Evolutionary conservation across 2,888 invertebrate genomes (phyloP), one percentile per base, ranked within the genome.

Genomic region (Rosalia funebris): DNA sequence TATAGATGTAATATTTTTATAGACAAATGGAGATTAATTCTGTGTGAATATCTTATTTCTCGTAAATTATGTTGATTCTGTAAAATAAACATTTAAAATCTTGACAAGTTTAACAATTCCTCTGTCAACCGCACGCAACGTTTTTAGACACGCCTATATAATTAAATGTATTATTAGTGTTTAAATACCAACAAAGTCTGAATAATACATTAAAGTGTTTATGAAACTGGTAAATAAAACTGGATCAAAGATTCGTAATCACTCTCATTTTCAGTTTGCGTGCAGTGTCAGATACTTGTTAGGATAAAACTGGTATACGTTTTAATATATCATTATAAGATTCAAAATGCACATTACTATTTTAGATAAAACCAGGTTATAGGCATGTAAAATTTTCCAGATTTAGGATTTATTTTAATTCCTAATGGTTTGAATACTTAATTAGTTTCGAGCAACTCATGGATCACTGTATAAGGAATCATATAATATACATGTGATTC

Each of bases 201-300:
- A 62, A 62, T 65, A 63, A 63, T 63, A 53, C 53, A 60, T 61
- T 58, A 60, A 60, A 65, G 57, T 56, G 55, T 50, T n/a, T 63
- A 46, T 59, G 57, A 58, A 62, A 53, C 56, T 59, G 59, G 53
- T 59, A 37, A 63, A 63, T 56, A 63, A 59, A 63, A 63, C 62
- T 47, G 57, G 56, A 52, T 63, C 37, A 31, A 31, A 36, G 37
- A 58, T 54, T 58, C 48, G 54, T 52, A 52, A 37, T 39, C 45
- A 34, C 47, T 34, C 11, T 58, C 60, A 60, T 60, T 63, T 60
- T 60, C 57, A 58, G 46, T 45, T 63, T 57, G 63, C 63, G 63
- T 63, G 63, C 54, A 50, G 19, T 52, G 63, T 57, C 63, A 58
- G 57, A 45, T 60, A 46, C 56, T 50, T 57, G 63, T 63, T 60